A percentile compares a stretch with the other conserved stretches of the same genome.
These are phyloP conservation scores for Chiridota heheva DNA, from an alignment of 35 echinoderm and acorn worm genomes.

Conservation along the genomic window DNA sequence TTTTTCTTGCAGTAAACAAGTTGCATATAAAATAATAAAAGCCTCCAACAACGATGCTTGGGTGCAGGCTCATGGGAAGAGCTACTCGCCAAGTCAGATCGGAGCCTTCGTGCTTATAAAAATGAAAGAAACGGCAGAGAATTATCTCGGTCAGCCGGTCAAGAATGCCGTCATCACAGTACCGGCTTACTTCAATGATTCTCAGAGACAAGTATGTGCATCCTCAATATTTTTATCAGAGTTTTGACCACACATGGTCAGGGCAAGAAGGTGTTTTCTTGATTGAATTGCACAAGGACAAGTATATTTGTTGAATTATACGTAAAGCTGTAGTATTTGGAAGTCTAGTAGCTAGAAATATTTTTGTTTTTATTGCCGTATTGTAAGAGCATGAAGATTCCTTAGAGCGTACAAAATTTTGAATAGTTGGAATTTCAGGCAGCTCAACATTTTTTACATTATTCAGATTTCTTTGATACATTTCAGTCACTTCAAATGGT, in stretches of 20 bases:
- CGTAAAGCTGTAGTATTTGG: too few relatives aligned
- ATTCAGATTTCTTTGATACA: too few relatives aligned
- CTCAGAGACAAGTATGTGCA: slow-evolving; percentile 87
- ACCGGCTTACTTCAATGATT: slow-evolving; percentile 98
- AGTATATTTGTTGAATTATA: not conserved
- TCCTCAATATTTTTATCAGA: not conserved
- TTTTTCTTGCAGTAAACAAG: slow-evolving; percentile 65
- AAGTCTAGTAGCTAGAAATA: too few relatives aligned
- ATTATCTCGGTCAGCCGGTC: slow-evolving; percentile 72
- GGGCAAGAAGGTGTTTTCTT: not conserved
- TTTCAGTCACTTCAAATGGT: too few relatives aligned
- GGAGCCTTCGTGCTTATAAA: slow-evolving; percentile 91
- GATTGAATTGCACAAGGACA: not conserved
- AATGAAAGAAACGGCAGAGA: slow-evolving; percentile 99
- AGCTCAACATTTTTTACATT: too few relatives aligned
- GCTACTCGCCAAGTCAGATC: slow-evolving; percentile 93
- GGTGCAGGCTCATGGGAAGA: slow-evolving; percentile 80
- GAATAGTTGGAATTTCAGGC: too few relatives aligned
- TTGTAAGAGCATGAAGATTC: too few relatives aligned
- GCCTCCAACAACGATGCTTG: slow-evolving; percentile 93
- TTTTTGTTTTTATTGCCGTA: too few relatives aligned
- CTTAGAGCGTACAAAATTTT: too few relatives aligned
- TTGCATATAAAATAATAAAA: slow-evolving; percentile 83
- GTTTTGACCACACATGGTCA: not conserved
- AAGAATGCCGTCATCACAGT: slow-evolving; percentile 98